Percentiles rank a stretch among this genome's conserved stretches.
Conservation (phyloP, 2,888 invertebrate genomes). For the Frankliniella fusca region DNA sequence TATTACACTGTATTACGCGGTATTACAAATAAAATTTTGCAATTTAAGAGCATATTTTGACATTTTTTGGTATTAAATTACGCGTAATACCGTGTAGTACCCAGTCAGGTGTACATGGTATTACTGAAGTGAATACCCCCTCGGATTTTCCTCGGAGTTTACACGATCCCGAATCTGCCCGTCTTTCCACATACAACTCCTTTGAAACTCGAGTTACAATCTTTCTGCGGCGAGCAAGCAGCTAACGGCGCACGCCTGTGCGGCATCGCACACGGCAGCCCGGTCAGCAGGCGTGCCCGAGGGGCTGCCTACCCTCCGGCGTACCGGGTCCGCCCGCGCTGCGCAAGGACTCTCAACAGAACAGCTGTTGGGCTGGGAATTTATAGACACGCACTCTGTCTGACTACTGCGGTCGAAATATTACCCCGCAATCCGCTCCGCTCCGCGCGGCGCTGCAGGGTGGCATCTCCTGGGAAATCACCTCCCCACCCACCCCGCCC, state of each 20-base stretch:
- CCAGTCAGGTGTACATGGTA: no score
- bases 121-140: no score
- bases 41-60: no score
- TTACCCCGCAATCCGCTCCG: neutral
- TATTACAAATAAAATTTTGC: no score
- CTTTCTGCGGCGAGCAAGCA: no score
- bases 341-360: neutral
- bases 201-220: no score
- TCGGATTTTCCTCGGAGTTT: no score
- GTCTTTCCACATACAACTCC: no score
- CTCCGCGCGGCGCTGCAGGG: neutral
- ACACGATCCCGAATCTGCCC: no score
- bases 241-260: neutral
- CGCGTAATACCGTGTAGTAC: no score
- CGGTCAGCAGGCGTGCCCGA: neutral
- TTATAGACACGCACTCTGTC: neutral
- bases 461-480: slow-evolving; percentile 24
- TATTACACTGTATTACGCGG: no score
- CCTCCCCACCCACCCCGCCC: neutral
- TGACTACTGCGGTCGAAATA: neutral
- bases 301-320: neutral
- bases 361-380: neutral
- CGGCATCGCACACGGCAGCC: neutral
- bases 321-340: neutral
- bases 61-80: no score